Evolutionary conservation across 2,888 invertebrate genomes (phyloP).

Genomic region (Torymus aiolomorphi): DNA sequence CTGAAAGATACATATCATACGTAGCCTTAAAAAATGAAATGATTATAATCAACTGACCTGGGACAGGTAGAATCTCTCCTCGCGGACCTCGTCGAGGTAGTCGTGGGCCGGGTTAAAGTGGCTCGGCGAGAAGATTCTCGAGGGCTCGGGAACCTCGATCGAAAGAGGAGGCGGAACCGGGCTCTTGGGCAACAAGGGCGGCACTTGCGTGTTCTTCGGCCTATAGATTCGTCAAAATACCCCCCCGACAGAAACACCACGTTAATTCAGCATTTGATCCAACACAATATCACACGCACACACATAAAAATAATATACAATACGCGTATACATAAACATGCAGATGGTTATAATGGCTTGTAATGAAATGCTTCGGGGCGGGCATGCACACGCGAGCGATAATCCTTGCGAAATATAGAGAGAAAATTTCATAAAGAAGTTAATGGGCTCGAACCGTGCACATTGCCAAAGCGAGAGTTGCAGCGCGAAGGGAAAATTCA

Average conservation of each 20-base stretch:
- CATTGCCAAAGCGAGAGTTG: no score
- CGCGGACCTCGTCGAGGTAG: conserved; percentile 72
- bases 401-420: no score
- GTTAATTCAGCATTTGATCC: no score
- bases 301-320: no score
- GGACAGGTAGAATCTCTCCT: conserved; percentile 70
- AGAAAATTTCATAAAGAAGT: neutral
- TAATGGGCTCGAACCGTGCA: neutral
- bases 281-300: no score
- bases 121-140: conserved; percentile 64
- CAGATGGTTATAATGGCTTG: no score
- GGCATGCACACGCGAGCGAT: no score
- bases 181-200: conserved; percentile 72
- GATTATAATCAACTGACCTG: conserved; percentile 66
- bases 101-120: conserved; percentile 67
- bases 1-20: no score
- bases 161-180: conserved; percentile 68
- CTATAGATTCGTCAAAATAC: conserved; percentile 54
- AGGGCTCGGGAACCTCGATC: conserved; percentile 64
- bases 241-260: neutral
- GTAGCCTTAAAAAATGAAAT: neutral
- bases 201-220: conserved; percentile 64
- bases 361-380: no score
- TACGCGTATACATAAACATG: no score
- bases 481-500: no score